Conservation (phyloP, 2,797 vertebrate genomes). For the Bovichtus diacanthus region DNA sequence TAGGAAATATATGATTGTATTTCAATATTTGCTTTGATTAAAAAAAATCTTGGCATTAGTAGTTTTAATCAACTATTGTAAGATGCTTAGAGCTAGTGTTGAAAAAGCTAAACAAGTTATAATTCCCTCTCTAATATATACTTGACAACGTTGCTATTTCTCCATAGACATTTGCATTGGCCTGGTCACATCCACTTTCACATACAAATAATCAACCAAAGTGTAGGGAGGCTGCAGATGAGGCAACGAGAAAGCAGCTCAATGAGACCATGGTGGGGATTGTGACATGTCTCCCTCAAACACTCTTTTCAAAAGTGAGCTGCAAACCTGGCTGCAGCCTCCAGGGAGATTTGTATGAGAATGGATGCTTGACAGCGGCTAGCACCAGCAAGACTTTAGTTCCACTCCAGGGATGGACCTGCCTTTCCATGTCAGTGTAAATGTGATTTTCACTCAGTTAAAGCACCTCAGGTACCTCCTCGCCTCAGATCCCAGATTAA, state of each 20-base stretch:
- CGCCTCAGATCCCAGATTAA: constrained; percentile 68
- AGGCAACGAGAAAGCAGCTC: constrained; percentile 22
- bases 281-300: constrained; percentile 54
- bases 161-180: too few species aligned
- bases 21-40: too few species aligned
- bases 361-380: constrained; percentile 59
- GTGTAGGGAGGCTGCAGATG: neutral
- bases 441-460: constrained; percentile 80
- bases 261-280: constrained; percentile 15
- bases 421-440: constrained; percentile 73
- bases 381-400: constrained; percentile 63
- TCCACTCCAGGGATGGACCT: constrained; percentile 69
- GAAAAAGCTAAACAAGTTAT: too few species aligned
- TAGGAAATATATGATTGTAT: too few species aligned
- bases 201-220: neutral
- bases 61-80: too few species aligned
- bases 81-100: too few species aligned
- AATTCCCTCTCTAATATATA: too few species aligned
- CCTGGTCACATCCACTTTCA: constrained; percentile 30
- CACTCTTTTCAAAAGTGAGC: constrained; percentile 45
- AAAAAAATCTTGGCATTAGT: too few species aligned
- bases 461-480: constrained; percentile 69
- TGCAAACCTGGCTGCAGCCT: constrained; percentile 52
- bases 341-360: constrained; percentile 63
- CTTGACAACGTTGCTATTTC: too few species aligned